These are phyloP conservation scores for Papilio dardanus DNA, from an alignment of 1,140 invertebrate genomes.

Conservation along the genomic window DNA sequence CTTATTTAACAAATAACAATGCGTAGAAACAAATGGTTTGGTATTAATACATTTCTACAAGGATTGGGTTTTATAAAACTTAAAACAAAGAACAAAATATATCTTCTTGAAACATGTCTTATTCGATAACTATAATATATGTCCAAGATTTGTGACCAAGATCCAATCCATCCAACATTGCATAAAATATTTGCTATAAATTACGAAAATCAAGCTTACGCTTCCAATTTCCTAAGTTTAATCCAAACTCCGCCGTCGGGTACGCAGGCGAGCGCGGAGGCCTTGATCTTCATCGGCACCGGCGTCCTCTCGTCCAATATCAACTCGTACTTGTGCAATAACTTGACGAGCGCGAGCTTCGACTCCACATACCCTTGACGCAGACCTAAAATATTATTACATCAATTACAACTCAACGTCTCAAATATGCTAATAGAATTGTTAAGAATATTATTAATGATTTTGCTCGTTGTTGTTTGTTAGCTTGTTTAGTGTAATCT, in stretches of 20 bases:
- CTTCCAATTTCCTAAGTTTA: conserved; percentile 53
- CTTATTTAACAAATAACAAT: no score
- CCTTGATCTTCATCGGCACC: conserved; percentile 66
- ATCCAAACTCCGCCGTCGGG: conserved; percentile 66
- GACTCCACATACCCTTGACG: conserved; percentile 80
- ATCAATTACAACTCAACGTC: conserved; percentile 21
- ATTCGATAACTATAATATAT: background rate
- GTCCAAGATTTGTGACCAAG: background rate
- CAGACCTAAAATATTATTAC: conserved; percentile 55
- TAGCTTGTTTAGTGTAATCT: background rate
- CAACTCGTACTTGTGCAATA: conserved; percentile 75
- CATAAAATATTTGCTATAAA: conserved; percentile 13
- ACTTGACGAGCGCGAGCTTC: conserved; percentile 78
- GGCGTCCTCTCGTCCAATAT: conserved; percentile 59
- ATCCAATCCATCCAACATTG: background rate
- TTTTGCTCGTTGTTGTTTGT: background rate
- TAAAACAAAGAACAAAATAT: no score
- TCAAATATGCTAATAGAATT: conserved; percentile 28
- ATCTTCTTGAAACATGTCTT: background rate
- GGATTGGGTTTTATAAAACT: no score
- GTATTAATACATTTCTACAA: no score
- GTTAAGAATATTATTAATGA: background rate
- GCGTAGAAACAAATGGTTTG: no score
- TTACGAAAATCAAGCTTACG: conserved; percentile 15
- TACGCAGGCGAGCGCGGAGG: conserved; percentile 55